A percentile compares a stretch with the other conserved stretches of the same genome.
phyloP scores from a whole-genome alignment of 2,888 invertebrate genomes.

The Lissonota sp. region DNA sequence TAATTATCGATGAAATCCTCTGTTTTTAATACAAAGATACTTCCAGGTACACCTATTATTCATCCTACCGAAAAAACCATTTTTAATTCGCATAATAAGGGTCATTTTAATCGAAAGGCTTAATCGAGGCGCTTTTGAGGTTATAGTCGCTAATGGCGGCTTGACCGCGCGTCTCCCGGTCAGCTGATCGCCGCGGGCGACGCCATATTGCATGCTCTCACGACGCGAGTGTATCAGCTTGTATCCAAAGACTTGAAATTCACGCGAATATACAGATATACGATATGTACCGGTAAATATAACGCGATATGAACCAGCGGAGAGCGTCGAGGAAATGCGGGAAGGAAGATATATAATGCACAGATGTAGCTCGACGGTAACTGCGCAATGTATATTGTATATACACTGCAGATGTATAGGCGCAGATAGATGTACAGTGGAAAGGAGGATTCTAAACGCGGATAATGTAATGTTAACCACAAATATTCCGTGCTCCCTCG shows the following conservation, averaged over 20 bases:
- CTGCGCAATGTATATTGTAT: constrained; percentile 56
- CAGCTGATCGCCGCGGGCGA: too few species aligned
- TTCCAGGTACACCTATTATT: too few species aligned
- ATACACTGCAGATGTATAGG: constrained; percentile 69
- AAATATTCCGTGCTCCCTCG: constrained; percentile 70
- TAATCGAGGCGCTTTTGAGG: too few species aligned
- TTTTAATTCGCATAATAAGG: too few species aligned
- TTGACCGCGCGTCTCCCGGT: too few species aligned
- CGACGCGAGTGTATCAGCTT: too few species aligned
- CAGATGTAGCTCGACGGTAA: constrained; percentile 36
- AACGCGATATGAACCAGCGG: neutral
- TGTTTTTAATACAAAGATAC: too few species aligned
- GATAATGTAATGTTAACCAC: constrained; percentile 73
- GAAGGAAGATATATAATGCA: constrained; percentile 15
- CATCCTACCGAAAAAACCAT: too few species aligned
- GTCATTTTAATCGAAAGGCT: too few species aligned
- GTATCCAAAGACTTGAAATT: constrained; percentile 14
- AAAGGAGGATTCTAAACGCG: constrained; percentile 72
- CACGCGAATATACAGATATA: constrained; percentile 21
- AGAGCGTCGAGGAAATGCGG: constrained; percentile 24
- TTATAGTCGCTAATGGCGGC: too few species aligned
- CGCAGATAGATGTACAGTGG: constrained; percentile 71
- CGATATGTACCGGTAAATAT: constrained; percentile 9
- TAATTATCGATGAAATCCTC: too few species aligned
- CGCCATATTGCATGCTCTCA: too few species aligned